Conservation (phyloP, 2,888 invertebrate genomes). For the Sesia apiformis region DNA sequence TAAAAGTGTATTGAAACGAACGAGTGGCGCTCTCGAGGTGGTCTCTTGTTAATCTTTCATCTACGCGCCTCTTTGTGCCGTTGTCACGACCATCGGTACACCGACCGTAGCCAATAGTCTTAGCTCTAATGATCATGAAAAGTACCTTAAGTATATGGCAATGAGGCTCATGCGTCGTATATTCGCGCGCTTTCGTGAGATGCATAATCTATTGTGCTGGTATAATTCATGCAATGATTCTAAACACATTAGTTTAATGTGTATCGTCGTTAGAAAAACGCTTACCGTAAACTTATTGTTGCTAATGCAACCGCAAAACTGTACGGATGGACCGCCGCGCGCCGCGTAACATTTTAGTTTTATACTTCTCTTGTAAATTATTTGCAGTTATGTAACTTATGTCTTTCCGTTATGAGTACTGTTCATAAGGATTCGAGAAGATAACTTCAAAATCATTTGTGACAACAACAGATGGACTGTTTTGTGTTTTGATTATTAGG, state of each 20-base stretch:
- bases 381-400: no score
- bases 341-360: no score
- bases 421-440: no score
- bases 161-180: no score
- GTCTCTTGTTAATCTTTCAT: conserved; percentile 55
- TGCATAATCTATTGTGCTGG: conserved; percentile 20
- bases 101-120: conserved; percentile 2
- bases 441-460: no score
- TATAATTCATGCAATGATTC: conserved; percentile 21
- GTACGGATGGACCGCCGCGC: neutral
- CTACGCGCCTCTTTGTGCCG: conserved; percentile 22
- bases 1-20: no score
- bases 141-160: no score
- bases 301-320: conserved; percentile 7
- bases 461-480: no score
- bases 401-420: no score
- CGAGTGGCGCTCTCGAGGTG: conserved; percentile 22
- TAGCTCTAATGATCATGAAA: neutral
- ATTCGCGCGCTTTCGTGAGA: no score
- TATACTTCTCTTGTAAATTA: no score
- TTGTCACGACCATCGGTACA: neutral
- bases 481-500: no score
- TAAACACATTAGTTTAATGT: conserved; percentile 43
- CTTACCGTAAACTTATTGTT: neutral
- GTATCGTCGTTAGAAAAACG: conserved; percentile 23